These are phyloP conservation scores for Asarcornis scutulata DNA, from an alignment of 2,113 vertebrate species.

Conservation along the genomic window DNA sequence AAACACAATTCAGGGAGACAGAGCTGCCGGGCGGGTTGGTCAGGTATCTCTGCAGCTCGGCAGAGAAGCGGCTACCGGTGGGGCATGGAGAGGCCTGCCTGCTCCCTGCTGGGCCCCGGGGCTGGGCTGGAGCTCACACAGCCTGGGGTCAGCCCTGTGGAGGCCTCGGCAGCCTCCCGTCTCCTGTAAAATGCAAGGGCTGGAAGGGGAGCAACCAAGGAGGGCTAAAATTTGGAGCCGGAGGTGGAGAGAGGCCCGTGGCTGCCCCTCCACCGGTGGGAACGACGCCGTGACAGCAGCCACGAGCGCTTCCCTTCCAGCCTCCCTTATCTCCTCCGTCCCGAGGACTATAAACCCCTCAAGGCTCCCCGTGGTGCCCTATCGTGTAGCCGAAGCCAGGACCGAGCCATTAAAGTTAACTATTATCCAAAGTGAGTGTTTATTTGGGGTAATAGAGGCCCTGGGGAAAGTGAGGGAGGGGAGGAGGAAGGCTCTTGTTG, in stretches of 20 bases:
- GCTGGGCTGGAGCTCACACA: not conserved
- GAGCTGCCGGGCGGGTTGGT: not conserved
- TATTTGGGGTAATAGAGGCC: conserved; percentile 65
- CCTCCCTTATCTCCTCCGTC: not conserved
- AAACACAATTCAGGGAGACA: not conserved
- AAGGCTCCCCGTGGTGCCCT: not conserved
- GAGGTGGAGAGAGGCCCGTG: rapidly evolving
- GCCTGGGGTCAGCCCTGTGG: not conserved
- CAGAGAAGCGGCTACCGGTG: rapidly evolving
- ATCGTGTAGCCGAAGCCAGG: not conserved
- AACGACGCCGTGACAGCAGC: not conserved
- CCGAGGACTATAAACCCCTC: not conserved
- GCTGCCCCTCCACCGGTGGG: not conserved
- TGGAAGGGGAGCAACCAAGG: not conserved
- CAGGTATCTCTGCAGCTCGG: not conserved
- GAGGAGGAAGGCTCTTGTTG: not conserved
- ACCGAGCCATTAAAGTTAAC: conserved; percentile 67
- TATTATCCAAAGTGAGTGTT: conserved; percentile 55
- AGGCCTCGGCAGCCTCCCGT: not conserved
- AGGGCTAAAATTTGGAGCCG: not conserved
- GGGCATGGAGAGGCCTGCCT: not conserved
- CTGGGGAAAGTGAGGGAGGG: conserved; percentile 45
- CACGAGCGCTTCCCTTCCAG: conserved; percentile 18
- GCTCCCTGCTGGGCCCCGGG: too few species aligned
- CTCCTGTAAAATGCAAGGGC: rapidly evolving